Conservation (phyloP, 2,888 invertebrate genomes). For the Campoletis raptor region DNA sequence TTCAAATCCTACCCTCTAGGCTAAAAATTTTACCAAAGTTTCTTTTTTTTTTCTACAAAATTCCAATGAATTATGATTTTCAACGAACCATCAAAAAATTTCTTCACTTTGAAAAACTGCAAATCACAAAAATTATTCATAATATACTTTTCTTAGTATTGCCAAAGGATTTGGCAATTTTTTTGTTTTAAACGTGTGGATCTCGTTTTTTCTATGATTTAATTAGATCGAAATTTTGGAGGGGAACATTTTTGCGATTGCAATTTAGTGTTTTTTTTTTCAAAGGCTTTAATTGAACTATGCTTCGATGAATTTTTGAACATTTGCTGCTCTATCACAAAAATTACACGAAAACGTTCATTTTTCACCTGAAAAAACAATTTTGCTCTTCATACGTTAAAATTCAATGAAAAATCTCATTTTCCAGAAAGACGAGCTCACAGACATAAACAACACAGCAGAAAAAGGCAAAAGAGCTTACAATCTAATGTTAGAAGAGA, state of each 20-base stretch:
- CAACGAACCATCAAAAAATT: no score
- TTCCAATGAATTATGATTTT: no score
- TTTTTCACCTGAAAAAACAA: background rate
- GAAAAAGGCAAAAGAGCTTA: constrained; percentile 70
- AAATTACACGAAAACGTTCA: background rate
- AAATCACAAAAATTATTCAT: no score
- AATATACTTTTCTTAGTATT: no score
- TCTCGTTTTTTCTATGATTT: no score
- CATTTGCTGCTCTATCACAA: background rate
- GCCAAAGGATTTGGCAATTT: no score
- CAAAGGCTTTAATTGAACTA: no score
- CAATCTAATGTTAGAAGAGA: constrained; percentile 37
- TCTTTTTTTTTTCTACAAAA: no score
- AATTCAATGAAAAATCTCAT: background rate
- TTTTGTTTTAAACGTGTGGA: no score
- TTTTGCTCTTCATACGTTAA: background rate
- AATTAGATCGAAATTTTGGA: background rate
- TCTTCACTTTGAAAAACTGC: no score
- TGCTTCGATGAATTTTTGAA: background rate
- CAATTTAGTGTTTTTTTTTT: no score
- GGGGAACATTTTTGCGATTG: background rate
- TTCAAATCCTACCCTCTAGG: background rate
- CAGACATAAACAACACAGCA: constrained; percentile 72
- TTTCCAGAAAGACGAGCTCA: constrained; percentile 77
- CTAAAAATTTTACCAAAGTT: no score